Base-by-base conservation (phyloP, 2,888 invertebrate species). In the Oconnorella tubifera region DNA sequence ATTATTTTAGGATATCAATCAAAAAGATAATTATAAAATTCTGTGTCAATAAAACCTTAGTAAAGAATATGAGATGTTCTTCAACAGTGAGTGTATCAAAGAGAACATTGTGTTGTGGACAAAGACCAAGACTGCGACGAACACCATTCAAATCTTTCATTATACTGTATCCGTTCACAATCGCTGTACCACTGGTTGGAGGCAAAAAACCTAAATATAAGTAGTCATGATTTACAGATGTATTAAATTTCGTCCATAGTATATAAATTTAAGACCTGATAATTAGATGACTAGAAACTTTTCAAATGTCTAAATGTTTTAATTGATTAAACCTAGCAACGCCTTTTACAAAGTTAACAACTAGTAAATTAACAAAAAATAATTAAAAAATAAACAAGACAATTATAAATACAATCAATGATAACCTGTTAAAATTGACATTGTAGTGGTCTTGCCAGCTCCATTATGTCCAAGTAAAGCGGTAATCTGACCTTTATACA, bases 371-470 rank as follows among this genome's bases (percentile, higher is more conserved):
- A n/a, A n/a, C n/a, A n/a, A n/a, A n/a, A n/a, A n/a, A n/a, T n/a
- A n/a, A n/a, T n/a, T n/a, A n/a, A n/a, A n/a, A n/a, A n/a, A n/a
- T n/a, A n/a, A n/a, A n/a, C n/a, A n/a, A n/a, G n/a, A n/a, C n/a
- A n/a, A n/a, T n/a, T n/a, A n/a, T n/a, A n/a, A n/a, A n/a, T n/a
- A n/a, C n/a, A n/a, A n/a, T n/a, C n/a, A n/a, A n/a, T n/a, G n/a
- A n/a, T 33, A 2, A 84, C 86, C 94, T 51, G 92, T 93, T 55
- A 95, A 82, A 89, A 95, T 92, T 0, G 91, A 90, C 86, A 95
- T 92, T 1, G 93, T 92, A 0, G 94, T 94, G 0, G 92, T 92
- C 84, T 92, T 92, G 33, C 94, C 91, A 59, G 91, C 92, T 10
- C 92, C 92, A 79, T 92, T 92, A 79, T 91, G 91, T 0, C 95